Conservation (phyloP, 2,888 invertebrate species). For the Caenorhabditis uteleia region DNA sequence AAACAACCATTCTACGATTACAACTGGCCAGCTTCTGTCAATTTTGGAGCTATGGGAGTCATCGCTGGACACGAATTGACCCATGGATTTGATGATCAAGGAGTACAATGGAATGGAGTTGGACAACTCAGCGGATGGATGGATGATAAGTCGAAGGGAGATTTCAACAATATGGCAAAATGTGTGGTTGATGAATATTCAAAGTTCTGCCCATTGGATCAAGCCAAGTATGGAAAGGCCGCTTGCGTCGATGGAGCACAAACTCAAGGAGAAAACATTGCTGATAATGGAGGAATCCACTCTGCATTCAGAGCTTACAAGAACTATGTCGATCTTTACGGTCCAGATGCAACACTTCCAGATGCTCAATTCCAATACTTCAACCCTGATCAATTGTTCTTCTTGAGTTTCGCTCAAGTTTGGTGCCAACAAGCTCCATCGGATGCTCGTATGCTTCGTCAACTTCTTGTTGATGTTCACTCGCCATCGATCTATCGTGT, state of each 20-base stretch:
- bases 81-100: slow-evolving; percentile 88
- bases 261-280: slow-evolving; percentile 75
- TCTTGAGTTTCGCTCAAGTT: slow-evolving; percentile 55
- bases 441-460: slow-evolving; percentile 19
- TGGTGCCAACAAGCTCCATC: slow-evolving; percentile 50
- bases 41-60: slow-evolving; percentile 93
- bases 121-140: slow-evolving; percentile 60
- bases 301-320: slow-evolving; percentile 64
- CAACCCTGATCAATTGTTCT: slow-evolving; percentile 57
- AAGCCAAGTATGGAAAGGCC: slow-evolving; percentile 30
- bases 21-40: slow-evolving; percentile 62
- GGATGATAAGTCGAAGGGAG: slow-evolving; percentile 44
- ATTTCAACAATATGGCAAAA: slow-evolving; percentile 54
- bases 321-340: slow-evolving; percentile 53
- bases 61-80: slow-evolving; percentile 94
- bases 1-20: slow-evolving; percentile 62
- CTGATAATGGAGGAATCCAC: slow-evolving; percentile 73
- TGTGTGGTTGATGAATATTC: slow-evolving; percentile 60
- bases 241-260: slow-evolving; percentile 70
- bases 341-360: slow-evolving; percentile 61
- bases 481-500: slow-evolving; percentile 57
- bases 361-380: slow-evolving; percentile 44
- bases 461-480: slow-evolving; percentile 55
- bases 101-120: slow-evolving; percentile 62
- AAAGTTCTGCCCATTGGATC: slow-evolving; percentile 59